Base-by-base conservation (phyloP, 2,113 vertebrate species). In the Geococcyx californianus region DNA sequence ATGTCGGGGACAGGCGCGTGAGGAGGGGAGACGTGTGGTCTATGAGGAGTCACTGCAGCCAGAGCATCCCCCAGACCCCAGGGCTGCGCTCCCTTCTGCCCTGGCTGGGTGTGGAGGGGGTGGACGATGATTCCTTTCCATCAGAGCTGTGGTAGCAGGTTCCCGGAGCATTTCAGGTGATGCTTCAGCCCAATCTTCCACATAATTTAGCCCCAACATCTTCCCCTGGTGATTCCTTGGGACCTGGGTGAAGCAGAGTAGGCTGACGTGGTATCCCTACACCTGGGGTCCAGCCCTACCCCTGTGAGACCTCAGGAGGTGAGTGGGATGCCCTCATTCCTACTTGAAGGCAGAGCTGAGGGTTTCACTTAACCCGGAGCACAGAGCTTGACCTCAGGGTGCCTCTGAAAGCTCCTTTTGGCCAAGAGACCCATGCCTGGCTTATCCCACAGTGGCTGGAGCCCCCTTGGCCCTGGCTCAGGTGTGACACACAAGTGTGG, bases 191-290 rank as follows among this genome's bases (percentile, higher is more conserved):
- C 10, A 19, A 60, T 59, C 3, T 75, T 51, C 66, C 38, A 42
- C 9, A 5, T 9, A 10, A 38, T 73, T 76, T 47, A 26, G 28
- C 49, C 26, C 63, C 26, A 49, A 15, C 0, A 3, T 13, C 19
- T 51, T 70, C 23, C 16, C 28, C 19, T 14, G 18, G 28, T 0
- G 3, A 16, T 59, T 79, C 38, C 55, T 33, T 1, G 1, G 78
- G 66, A 13, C 3, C 34, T 14, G 54, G 34, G 44, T 23, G n/a
- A 47, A 69, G 17, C 58, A 34, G 58, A 59, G 55, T 26, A 47
- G 64, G 75, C 38, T 74, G 75, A 19, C 3, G 13, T 4, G 17
- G 26, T 58, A 47, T 49, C 19, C 45, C 25, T 0, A 0, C 7
- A 21, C n/a, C 0, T 3, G 34, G 40, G 23, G 16, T 33, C 10